phyloP scores from a whole-genome alignment of 2,888 invertebrate species.

The Tetragnatha montana region DNA sequence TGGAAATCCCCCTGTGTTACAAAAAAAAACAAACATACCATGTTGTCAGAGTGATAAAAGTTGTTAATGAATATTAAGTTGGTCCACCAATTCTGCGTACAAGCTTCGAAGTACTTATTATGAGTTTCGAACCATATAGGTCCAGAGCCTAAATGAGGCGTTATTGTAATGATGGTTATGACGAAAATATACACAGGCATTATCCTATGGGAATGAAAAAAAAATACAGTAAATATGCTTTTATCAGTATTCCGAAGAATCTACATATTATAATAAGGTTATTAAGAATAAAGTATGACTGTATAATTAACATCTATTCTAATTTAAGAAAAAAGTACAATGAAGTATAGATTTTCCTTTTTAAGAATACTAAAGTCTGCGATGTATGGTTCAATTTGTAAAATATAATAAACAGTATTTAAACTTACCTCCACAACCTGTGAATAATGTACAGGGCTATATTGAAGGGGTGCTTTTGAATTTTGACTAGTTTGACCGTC shows the following conservation, averaged over 20 bases:
- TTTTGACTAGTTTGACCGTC: slow-evolving; percentile 55
- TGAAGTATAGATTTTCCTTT: too few relatives aligned
- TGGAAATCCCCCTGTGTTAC: too few relatives aligned
- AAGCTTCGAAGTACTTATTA: slow-evolving; percentile 43
- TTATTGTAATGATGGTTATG: slow-evolving; percentile 53
- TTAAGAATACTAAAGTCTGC: too few relatives aligned
- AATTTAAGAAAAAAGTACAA: too few relatives aligned
- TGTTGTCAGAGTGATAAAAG: slow-evolving; percentile 61
- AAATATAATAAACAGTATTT: too few relatives aligned
- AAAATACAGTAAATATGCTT: neutral
- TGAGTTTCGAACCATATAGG: slow-evolving; percentile 65
- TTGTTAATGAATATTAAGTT: slow-evolving; percentile 72
- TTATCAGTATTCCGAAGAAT: too few relatives aligned
- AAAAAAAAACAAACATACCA: slow-evolving; percentile 33
- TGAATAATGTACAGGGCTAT: slow-evolving; percentile 57
- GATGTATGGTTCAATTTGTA: too few relatives aligned
- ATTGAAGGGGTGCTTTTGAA: slow-evolving; percentile 36
- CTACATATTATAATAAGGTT: too few relatives aligned
- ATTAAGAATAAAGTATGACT: too few relatives aligned
- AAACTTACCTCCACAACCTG: slow-evolving; percentile 65
- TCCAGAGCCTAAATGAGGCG: slow-evolving; percentile 60
- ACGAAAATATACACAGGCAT: slow-evolving; percentile 50
- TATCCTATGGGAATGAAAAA: slow-evolving; percentile 41
- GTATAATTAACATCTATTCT: too few relatives aligned
- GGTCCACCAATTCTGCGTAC: slow-evolving; percentile 70